phyloP scores from a whole-genome alignment of 2,888 invertebrate genomes.

The Cheilosia grossa region DNA sequence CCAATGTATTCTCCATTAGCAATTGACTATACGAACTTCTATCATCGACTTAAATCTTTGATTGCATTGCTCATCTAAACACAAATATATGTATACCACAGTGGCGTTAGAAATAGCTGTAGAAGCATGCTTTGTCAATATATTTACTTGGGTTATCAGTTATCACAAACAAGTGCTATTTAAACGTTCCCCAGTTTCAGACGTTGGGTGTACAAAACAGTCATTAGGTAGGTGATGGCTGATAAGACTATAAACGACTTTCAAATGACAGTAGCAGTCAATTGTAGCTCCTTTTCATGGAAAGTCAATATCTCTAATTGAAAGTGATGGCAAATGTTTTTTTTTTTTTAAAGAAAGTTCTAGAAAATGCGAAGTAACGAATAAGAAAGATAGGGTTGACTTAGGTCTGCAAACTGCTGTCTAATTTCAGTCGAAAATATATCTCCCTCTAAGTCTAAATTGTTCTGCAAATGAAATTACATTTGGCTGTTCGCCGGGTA shows the following conservation, averaged over 20 bases:
- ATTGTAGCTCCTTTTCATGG: not conserved
- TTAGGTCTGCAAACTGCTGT: no score
- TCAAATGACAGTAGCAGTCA: not conserved
- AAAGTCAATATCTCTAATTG: no score
- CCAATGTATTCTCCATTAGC: not conserved
- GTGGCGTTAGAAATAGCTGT: not conserved
- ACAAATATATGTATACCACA: not conserved
- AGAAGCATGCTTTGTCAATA: not conserved
- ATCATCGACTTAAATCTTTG: constrained; percentile 8
- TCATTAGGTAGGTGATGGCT: not conserved
- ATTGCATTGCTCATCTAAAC: constrained; percentile 4
- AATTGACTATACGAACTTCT: constrained; percentile 9
- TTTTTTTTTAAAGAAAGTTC: no score
- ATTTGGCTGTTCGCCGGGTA: no score
- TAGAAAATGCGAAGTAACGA: not conserved
- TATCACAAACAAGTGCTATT: not conserved
- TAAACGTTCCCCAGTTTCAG: not conserved
- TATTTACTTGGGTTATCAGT: not conserved
- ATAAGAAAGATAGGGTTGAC: not conserved
- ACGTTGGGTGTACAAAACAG: not conserved
- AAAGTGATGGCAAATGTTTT: no score
- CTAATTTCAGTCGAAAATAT: no score
- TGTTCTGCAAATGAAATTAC: no score
- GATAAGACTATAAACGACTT: not conserved
- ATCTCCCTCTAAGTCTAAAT: no score